Evolutionary conservation across 2,888 invertebrate genomes (phyloP).

Genomic region (Schizaphis graminum): DNA sequence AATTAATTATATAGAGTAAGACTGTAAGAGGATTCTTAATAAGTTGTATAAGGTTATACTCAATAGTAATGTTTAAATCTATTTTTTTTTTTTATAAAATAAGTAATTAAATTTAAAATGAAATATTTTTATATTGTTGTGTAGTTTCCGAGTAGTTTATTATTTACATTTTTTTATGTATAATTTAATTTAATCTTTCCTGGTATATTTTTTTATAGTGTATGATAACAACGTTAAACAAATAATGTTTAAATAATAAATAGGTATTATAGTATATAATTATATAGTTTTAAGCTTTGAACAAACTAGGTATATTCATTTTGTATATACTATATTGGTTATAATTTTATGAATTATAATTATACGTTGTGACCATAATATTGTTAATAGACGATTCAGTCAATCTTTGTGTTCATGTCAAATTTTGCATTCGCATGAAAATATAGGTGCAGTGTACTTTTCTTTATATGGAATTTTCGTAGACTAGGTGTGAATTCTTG

Average conservation of each 20-base stretch:
- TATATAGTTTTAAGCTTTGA: neutral
- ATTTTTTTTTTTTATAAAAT: neutral
- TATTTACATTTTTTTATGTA: neutral
- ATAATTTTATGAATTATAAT: neutral
- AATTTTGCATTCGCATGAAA: neutral
- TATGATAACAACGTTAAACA: neutral
- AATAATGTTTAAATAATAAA: neutral
- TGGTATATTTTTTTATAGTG: neutral
- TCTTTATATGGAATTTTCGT: conserved; percentile 6
- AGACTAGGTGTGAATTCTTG: conserved; percentile 11
- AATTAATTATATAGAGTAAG: neutral
- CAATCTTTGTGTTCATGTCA: neutral
- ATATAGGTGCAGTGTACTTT: conserved; percentile 24
- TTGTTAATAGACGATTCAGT: neutral
- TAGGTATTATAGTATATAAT: neutral
- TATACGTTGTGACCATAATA: neutral
- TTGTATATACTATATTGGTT: neutral
- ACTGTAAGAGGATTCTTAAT: neutral
- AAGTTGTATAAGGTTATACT: neutral
- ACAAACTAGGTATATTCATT: neutral
- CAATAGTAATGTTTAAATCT: neutral
- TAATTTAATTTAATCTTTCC: neutral
- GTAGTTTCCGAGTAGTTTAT: neutral
- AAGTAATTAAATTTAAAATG: neutral
- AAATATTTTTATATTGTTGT: neutral